Evolutionary conservation across 2,888 invertebrate genomes (phyloP).

Genomic region (Pedicia rivosa): DNA sequence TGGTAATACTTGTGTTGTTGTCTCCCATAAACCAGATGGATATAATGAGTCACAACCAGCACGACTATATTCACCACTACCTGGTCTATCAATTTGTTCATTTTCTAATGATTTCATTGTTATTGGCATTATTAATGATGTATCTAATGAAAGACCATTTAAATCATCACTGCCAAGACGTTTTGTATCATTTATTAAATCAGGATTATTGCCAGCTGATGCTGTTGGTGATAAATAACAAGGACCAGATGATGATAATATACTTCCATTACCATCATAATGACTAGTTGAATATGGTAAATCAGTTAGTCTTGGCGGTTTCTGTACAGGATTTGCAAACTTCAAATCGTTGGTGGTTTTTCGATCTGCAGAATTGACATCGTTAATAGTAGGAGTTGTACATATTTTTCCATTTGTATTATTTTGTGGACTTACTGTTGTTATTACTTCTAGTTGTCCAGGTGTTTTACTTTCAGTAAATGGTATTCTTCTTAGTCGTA

Average conservation of each 20-base stretch:
- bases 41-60: slow-evolving; percentile 60
- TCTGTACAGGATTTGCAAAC: slow-evolving; percentile 47
- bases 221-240: slow-evolving; percentile 60
- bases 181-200: slow-evolving; percentile 70
- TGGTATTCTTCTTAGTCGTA: slow-evolving; percentile 56
- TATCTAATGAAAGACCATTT: slow-evolving; percentile 27
- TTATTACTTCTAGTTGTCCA: slow-evolving; percentile 54
- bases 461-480: slow-evolving; percentile 61
- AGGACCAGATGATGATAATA: slow-evolving; percentile 43
- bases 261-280: slow-evolving; percentile 50
- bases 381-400: slow-evolving; percentile 24
- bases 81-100: slow-evolving; percentile 35
- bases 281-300: slow-evolving; percentile 51
- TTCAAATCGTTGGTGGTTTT: slow-evolving; percentile 31
- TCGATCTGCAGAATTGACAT: slow-evolving; percentile 21
- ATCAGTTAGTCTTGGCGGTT: slow-evolving; percentile 51
- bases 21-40: slow-evolving; percentile 67
- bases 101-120: slow-evolving; percentile 33
- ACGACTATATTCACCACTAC: slow-evolving; percentile 63
- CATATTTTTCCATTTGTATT: slow-evolving; percentile 34
- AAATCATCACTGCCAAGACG: slow-evolving; percentile 40
- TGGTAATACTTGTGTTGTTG: slow-evolving; percentile 21
- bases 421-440: slow-evolving; percentile 40
- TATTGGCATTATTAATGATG: slow-evolving; percentile 35
- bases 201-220: slow-evolving; percentile 64